Base-by-base conservation (phyloP, 2,797 vertebrate genomes). In the Poecilia picta region DNA sequence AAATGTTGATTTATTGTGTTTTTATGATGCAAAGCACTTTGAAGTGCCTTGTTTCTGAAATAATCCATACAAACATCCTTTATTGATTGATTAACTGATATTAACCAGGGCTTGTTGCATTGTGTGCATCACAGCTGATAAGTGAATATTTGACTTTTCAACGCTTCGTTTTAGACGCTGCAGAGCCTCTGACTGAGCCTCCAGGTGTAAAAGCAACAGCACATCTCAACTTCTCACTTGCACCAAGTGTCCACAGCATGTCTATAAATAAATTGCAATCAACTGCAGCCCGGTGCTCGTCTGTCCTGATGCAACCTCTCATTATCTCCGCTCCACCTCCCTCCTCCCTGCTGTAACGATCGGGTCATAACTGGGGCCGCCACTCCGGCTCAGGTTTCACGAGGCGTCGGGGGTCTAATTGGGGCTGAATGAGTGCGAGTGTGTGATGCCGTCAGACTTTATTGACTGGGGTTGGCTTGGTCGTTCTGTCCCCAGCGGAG, bases 321-420 rank as follows among this genome's bases (percentile, higher is more conserved):
- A 89, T 89, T 90, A 90, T 85, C 70, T 79, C 76, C 80, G 72
- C 33, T 84, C 84, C 85, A 70, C 82, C 81, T 74, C 74, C 74
- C 78, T 75, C 18, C 89, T 74, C 75, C 39, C 87, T 83, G 72
- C 79, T 75, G 16, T 81, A 90, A 89, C 79, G 72, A 91, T 91
- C 84, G 31, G 76, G 79, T 79, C 87, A 91, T 92, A 91, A 92
- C 84, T 36, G 73, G 75, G 82, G 49, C 78, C 83, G 62, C 75
- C 39, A 62, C 74, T 87, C 78, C 75, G 83, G 87, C 83, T 86
- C 81, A 78, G 87, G 76, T 83, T 88, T 87, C 87, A 86, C 55
- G 8, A 85, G 82, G 85, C 43, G 83, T 87, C 83, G 72, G 82
- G 83, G 84, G 81, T 86, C 86, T 90, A 91, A 94, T 90, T 90